Evolutionary conservation across 1,140 invertebrate species (phyloP).

Genomic region (Neodiprion lecontei): DNA sequence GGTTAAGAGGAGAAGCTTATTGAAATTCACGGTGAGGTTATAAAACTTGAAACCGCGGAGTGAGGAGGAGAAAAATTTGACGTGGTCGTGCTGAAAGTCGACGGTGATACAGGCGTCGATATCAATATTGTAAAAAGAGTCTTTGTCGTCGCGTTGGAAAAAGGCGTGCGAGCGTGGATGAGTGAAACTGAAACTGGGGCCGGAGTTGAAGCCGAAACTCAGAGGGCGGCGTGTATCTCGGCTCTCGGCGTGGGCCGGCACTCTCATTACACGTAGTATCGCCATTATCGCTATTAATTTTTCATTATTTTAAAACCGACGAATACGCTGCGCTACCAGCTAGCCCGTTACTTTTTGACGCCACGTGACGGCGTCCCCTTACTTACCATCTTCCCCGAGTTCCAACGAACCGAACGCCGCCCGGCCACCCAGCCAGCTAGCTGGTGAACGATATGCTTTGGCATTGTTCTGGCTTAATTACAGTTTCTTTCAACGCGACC

Average conservation of each 20-base stretch:
- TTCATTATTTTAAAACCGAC: constrained; percentile 38
- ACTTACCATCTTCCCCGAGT: background rate
- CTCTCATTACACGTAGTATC: constrained; percentile 46
- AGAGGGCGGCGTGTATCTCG: background rate
- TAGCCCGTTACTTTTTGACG: constrained; percentile 3
- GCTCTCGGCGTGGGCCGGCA: constrained; percentile 27
- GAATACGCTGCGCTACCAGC: background rate
- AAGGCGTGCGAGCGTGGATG: constrained; percentile 34
- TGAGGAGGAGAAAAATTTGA: too few relatives aligned
- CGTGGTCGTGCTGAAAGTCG: constrained; percentile 20
- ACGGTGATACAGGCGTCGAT: constrained; percentile 47
- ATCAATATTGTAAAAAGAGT: constrained; percentile 62
- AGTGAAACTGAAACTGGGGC: background rate
- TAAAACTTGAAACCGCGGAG: too few relatives aligned
- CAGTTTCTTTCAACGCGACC: constrained; percentile 19
- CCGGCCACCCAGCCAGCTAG: constrained; percentile 11
- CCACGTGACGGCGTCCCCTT: constrained; percentile 1
- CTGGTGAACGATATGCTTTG: constrained; percentile 12
- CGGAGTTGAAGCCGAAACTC: background rate
- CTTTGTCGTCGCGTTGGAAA: constrained; percentile 54
- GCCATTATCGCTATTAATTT: constrained; percentile 51
- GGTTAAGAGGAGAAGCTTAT: too few relatives aligned
- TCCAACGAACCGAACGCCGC: background rate
- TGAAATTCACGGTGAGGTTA: too few relatives aligned
- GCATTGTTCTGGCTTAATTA: constrained; percentile 17